These are phyloP conservation scores for Plectropomus leopardus DNA, from an alignment of 2,113 vertebrate species.

Conservation along the genomic window DNA sequence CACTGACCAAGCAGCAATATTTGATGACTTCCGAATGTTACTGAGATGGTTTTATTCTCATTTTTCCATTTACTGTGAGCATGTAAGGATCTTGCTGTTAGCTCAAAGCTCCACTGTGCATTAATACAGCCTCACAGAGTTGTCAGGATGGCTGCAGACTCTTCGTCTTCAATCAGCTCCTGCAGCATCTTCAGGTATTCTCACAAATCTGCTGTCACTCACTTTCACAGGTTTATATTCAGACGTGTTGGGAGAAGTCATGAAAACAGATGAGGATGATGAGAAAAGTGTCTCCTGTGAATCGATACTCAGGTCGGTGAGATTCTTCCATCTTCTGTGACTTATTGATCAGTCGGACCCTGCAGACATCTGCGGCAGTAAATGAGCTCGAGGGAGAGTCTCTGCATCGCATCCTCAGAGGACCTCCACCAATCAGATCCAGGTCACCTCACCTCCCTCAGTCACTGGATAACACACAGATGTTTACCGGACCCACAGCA, in stretches of 20 bases:
- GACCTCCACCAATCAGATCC: neutral
- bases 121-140: neutral
- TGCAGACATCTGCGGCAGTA: conserved; percentile 6
- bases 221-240: neutral
- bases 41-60: too few species aligned
- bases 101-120: too few species aligned
- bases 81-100: too few species aligned
- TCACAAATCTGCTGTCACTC: neutral
- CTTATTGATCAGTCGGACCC: conserved; percentile 28
- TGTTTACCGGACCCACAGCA: neutral
- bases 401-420: neutral
- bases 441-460: neutral
- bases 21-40: too few species aligned
- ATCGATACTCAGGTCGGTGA: conserved; percentile 4
- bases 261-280: conserved; percentile 30
- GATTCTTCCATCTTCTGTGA: conserved; percentile 10
- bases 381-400: conserved; percentile 21
- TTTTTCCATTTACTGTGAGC: too few species aligned
- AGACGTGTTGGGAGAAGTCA: neutral
- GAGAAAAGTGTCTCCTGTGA: conserved; percentile 19
- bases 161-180: neutral
- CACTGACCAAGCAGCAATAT: too few species aligned
- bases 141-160: too few species aligned
- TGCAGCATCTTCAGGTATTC: neutral
- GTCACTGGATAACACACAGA: neutral